Base-by-base conservation (phyloP, 2,113 vertebrate species). In the Nothocercus julius region DNA sequence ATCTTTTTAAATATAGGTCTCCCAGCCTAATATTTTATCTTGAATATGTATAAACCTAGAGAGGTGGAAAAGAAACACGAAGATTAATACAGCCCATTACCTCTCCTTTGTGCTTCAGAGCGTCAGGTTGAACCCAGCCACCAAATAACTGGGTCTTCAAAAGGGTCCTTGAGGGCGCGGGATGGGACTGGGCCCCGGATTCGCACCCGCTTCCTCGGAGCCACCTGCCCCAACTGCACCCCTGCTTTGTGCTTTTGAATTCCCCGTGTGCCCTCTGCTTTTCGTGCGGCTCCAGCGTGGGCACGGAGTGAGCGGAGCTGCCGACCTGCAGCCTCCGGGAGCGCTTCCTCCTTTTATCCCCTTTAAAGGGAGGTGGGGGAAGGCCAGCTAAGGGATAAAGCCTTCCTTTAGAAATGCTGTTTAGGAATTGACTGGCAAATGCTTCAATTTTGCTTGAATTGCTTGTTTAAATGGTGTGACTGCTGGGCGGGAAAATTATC, bases 61-160 rank as follows among this genome's bases (percentile, higher is more conserved):
- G 68, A 83, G 67, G 59, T 62, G 70, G 32, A 82, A 87, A 93
- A 75, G 85, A 93, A 87, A 79, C 34, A 16, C 20, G 66, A 79
- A 96, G 93, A 96, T 95, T 56, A 97, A 96, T 96, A 86, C 45
- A 63, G 54, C 47, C n/a, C 11, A 93, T 96, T 97, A 96, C 79
- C 85, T 95, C 91, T 56, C 79, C 77, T 96, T 94, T 89, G 88
- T 95, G 90, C 81, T 95, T 96, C 82, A 94, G 85, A 96, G 70
- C 85, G 38, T 5, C 72, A 70, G 82, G 36, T 85, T 89, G 51
- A 95, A 54, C 32, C 36, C 87, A 96, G 70, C 76, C 77, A 49
- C 69, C 92, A 85, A 97, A 91, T 91, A 96, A 92, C 78, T 87
- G 63, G 56, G 75, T 70, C 81, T 89, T 58, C 51, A 96, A 93